phyloP scores from a whole-genome alignment of 2,113 vertebrate species.

The Junco hyemalis region DNA sequence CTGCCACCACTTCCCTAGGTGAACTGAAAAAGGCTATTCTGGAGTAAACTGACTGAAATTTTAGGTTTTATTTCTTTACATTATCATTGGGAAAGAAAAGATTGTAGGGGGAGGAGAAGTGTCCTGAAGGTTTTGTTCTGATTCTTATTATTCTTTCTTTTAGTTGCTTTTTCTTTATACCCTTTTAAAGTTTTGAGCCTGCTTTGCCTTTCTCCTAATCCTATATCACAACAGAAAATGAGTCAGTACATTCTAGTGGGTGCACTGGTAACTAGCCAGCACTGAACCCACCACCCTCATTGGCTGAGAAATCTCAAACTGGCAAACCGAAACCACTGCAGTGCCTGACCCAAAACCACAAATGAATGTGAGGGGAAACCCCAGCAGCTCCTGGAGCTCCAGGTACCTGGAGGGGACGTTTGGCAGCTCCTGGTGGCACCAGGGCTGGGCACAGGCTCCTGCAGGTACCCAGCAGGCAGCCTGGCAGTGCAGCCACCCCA shows the following conservation, averaged over 20 bases:
- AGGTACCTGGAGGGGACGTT: too few relatives aligned
- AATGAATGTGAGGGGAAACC: background rate
- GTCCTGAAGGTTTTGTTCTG: background rate
- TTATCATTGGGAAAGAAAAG: background rate
- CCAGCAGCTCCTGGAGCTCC: background rate
- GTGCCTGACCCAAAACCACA: background rate
- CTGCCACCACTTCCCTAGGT: background rate
- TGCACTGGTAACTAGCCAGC: background rate
- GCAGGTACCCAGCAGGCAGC: background rate
- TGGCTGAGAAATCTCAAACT: background rate
- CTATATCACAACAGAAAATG: background rate
- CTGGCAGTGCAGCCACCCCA: fast-evolving
- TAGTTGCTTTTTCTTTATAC: background rate
- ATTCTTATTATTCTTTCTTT: background rate
- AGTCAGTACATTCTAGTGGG: background rate
- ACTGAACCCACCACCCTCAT: background rate
- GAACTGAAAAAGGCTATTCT: background rate
- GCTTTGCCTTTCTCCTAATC: background rate
- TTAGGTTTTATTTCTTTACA: background rate
- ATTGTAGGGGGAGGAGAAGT: background rate
- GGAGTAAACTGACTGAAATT: background rate
- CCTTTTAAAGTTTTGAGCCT: background rate
- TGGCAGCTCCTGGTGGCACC: too few relatives aligned
- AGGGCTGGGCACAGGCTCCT: background rate
- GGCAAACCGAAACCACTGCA: background rate